Conservation (phyloP, 2,113 vertebrate species). For the Tretioscincus oriximinensis region DNA sequence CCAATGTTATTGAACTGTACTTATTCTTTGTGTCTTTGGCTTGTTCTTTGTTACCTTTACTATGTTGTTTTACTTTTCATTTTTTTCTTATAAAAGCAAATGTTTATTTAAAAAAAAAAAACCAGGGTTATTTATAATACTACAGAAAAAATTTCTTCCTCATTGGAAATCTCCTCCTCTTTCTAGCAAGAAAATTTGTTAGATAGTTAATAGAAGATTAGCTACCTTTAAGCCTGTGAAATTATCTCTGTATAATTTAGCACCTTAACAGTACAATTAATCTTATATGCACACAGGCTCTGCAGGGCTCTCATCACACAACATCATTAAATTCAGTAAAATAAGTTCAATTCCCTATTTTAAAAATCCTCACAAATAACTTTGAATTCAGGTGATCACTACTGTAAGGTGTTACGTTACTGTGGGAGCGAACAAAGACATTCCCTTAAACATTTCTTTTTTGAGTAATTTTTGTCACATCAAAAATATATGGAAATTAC, state of each 20-base stretch:
- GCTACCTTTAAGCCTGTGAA: neutral
- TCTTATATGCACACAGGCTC: neutral
- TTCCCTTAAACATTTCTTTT: no score
- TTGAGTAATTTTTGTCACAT: no score
- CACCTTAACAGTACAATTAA: neutral
- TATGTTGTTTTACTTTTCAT: neutral
- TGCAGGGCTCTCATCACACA: neutral
- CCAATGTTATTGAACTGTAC: neutral
- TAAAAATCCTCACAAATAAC: neutral
- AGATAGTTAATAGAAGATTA: neutral
- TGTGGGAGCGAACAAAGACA: neutral
- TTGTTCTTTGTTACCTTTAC: neutral
- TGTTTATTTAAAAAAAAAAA: neutral
- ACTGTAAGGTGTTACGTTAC: neutral
- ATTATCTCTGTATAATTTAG: neutral
- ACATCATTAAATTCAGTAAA: neutral
- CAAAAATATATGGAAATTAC: no score
- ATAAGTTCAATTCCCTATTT: neutral
- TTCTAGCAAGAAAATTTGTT: neutral
- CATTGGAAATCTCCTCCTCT: neutral
- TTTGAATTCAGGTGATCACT: neutral
- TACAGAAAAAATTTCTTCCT: neutral
- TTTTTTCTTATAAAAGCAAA: neutral
- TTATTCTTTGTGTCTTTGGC: neutral
- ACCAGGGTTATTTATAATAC: neutral